Evolutionary conservation across 2,888 invertebrate species (phyloP).

Genomic region (Acrobasis consociella): DNA sequence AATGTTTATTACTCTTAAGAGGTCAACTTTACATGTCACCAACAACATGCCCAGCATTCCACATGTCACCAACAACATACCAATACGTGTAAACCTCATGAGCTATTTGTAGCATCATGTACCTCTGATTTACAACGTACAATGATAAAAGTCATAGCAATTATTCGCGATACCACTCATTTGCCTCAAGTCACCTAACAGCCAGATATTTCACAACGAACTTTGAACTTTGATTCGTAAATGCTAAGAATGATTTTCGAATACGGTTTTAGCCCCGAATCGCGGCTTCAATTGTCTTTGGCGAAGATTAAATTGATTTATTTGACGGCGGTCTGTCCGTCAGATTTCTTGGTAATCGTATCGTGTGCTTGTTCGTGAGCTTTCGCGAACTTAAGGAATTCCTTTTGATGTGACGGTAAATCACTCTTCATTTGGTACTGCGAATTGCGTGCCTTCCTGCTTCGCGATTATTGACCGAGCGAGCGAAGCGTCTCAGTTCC

Average conservation of each 20-base stretch:
- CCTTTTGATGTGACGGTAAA: constrained; percentile 68
- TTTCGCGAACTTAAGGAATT: constrained; percentile 51
- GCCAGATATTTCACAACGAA: constrained; percentile 28
- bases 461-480: background rate
- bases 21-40: background rate
- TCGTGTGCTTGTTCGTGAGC: constrained; percentile 47
- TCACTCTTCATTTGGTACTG: constrained; percentile 36
- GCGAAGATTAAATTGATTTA: constrained; percentile 77
- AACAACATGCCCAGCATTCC: background rate
- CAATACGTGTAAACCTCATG: background rate
- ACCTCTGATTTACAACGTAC: constrained; percentile 31
- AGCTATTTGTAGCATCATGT: constrained; percentile 29
- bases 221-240: constrained; percentile 30
- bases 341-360: constrained; percentile 69
- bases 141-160: constrained; percentile 66
- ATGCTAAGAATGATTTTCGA: constrained; percentile 28
- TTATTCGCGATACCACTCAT: constrained; percentile 61
- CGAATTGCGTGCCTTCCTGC: constrained; percentile 11
- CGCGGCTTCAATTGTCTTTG: constrained; percentile 69
- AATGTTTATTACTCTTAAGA: background rate
- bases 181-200: constrained; percentile 58
- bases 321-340: constrained; percentile 64
- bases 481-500: too few species aligned
- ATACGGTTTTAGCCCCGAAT: constrained; percentile 31
- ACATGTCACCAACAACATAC: too few species aligned